Evolutionary conservation across 2,797 vertebrate genomes (phyloP).

Genomic region (Paratrypauchen microcephalus): DNA sequence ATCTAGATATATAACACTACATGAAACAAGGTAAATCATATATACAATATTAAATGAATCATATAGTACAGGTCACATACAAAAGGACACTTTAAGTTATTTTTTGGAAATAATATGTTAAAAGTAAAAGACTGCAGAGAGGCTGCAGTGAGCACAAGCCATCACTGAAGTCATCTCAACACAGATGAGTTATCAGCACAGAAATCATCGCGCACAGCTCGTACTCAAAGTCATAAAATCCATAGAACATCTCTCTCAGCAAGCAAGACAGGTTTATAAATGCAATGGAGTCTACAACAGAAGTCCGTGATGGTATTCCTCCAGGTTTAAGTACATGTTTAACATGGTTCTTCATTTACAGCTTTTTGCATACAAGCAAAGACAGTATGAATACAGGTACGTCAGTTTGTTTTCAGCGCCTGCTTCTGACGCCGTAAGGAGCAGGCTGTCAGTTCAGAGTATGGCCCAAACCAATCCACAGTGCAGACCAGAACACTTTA

Average conservation of each 20-base stretch:
- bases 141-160: slow-evolving; percentile 81
- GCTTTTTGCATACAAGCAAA: slow-evolving; percentile 77
- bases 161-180: slow-evolving; percentile 59
- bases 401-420: slow-evolving; percentile 68
- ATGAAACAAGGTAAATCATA: slow-evolving; percentile 99
- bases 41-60: slow-evolving; percentile 99
- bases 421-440: slow-evolving; percentile 62
- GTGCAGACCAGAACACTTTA: slow-evolving; percentile 83
- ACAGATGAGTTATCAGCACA: slow-evolving; percentile 57
- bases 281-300: slow-evolving; percentile 53
- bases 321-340: slow-evolving; percentile 83
- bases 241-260: slow-evolving; percentile 68
- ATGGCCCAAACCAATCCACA: slow-evolving; percentile 41
- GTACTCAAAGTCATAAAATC: slow-evolving; percentile 63
- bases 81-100: slow-evolving; percentile 95
- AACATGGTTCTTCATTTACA: slow-evolving; percentile 85
- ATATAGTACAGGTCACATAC: slow-evolving; percentile 92
- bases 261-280: slow-evolving; percentile 66
- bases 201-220: slow-evolving; percentile 59
- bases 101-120: slow-evolving; percentile 80
- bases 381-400: slow-evolving; percentile 77
- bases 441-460: slow-evolving; percentile 68
- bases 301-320: slow-evolving; percentile 82
- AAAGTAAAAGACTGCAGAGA: slow-evolving; percentile 75
- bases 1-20: slow-evolving; percentile 96